A percentile compares a stretch with the other conserved stretches of the same genome.
Conservation (phyloP, 2,113 vertebrate species). For the Zeus faber region DNA sequence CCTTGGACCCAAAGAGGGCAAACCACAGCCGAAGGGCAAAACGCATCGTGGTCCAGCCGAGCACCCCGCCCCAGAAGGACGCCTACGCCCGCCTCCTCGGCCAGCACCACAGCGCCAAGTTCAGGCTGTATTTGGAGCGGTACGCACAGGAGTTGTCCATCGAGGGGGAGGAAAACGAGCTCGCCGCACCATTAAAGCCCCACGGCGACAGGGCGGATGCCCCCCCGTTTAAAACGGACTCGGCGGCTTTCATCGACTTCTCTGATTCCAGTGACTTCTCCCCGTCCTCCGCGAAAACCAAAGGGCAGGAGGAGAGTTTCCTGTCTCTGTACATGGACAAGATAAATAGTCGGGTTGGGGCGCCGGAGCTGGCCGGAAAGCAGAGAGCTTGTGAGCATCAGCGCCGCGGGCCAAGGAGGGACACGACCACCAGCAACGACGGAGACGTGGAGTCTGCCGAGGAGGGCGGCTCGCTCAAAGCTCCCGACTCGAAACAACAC, state of each 20-base stretch:
- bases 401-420: conserved; percentile 52
- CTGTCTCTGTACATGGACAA: conserved; percentile 68
- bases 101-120: conserved; percentile 81
- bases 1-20: conserved; percentile 50
- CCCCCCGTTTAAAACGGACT: conserved; percentile 42
- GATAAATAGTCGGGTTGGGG: conserved; percentile 27
- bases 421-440: conserved; percentile 58
- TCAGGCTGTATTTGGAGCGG: conserved; percentile 75
- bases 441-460: conserved; percentile 72
- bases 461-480: conserved; percentile 41
- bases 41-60: conserved; percentile 43
- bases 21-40: conserved; percentile 56
- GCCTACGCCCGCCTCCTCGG: conserved; percentile 81
- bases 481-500: conserved; percentile 35
- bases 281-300: conserved; percentile 50
- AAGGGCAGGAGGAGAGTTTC: conserved; percentile 58
- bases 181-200: conserved; percentile 27
- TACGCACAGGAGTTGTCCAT: conserved; percentile 68
- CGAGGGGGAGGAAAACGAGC: conserved; percentile 55
- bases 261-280: conserved; percentile 62
- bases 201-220: conserved; percentile 48
- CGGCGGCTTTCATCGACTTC: conserved; percentile 33
- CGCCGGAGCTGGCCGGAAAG: conserved; percentile 37
- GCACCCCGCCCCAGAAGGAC: conserved; percentile 77
- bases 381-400: conserved; percentile 39